A percentile compares a stretch with the other conserved stretches of the same genome.
Evolutionary conservation across 2,113 vertebrate species (phyloP).

Genomic region (Toxostoma redivivum): DNA sequence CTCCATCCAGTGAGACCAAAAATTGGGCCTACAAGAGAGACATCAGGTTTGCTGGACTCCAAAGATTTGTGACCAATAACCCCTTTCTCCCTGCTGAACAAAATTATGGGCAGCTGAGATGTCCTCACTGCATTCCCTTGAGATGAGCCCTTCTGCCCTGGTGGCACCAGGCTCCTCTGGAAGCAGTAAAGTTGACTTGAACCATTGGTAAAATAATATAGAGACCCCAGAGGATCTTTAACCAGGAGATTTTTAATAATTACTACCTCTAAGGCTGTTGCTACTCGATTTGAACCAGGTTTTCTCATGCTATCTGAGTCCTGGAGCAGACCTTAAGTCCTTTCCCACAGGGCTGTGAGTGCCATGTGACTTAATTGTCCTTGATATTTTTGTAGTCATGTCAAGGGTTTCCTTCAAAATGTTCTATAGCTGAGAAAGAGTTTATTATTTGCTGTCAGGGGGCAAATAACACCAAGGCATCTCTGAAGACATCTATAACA

Average conservation of each 20-base stretch:
- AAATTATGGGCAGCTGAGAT: not conserved
- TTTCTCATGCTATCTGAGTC: conserved; percentile 12
- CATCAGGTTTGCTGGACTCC: not conserved
- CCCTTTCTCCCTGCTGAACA: not conserved
- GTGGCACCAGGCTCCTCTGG: not conserved
- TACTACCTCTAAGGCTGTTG: conserved; percentile 31
- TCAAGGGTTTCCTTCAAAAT: conserved; percentile 42
- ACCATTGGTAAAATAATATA: conserved; percentile 37
- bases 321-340: not conserved
- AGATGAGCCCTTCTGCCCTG: not conserved
- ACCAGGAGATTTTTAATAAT: conserved; percentile 20
- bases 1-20: not conserved
- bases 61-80: not conserved
- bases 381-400: not conserved
- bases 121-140: not conserved
- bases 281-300: conserved; percentile 2
- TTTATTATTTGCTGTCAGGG: conserved; percentile 55
- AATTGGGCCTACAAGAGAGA: not conserved
- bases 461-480: conserved; percentile 37
- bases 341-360: not conserved
- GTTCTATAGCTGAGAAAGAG: conserved; percentile 31
- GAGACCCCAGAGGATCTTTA: conserved; percentile 19
- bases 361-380: conserved; percentile 39
- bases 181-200: conserved; percentile 5
- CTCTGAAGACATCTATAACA: conserved; percentile 10